phyloP scores from a whole-genome alignment of 2,888 invertebrate species.

The Cheilosia urbana region DNA sequence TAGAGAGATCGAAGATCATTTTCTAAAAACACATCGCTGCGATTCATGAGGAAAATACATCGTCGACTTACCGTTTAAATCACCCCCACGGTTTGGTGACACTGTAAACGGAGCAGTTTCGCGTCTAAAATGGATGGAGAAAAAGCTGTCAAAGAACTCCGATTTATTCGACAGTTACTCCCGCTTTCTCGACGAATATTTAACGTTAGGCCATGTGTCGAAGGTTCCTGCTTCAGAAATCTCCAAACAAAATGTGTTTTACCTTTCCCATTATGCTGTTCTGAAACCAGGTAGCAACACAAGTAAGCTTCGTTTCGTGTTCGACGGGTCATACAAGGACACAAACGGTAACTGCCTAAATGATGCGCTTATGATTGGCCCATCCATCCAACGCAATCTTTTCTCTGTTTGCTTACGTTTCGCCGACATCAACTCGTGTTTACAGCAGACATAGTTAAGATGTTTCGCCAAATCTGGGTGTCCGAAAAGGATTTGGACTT shows the following conservation, averaged over 20 bases:
- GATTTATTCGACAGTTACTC: background rate
- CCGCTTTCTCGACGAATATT: background rate
- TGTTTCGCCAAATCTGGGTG: too few species aligned
- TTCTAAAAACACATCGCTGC: too few species aligned
- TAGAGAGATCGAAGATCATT: too few species aligned
- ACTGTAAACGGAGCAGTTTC: background rate
- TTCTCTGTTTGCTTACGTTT: slow-evolving; percentile 16
- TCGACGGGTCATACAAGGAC: background rate
- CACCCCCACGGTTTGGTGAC: background rate
- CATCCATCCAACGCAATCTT: slow-evolving; percentile 9
- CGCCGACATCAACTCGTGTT: too few species aligned
- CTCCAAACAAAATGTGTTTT: slow-evolving; percentile 23
- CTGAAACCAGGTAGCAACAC: slow-evolving; percentile 56
- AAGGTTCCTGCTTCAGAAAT: background rate
- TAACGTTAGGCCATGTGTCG: background rate
- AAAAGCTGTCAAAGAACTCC: background rate
- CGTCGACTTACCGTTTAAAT: too few species aligned
- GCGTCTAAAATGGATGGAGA: background rate
- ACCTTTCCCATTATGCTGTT: slow-evolving; percentile 68
- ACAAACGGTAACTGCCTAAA: background rate
- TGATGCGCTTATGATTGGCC: background rate
- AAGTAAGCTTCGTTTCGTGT: too few species aligned
- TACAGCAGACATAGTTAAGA: too few species aligned
- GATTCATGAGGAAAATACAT: background rate
- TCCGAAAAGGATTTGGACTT: background rate